A percentile compares a stretch with the other conserved stretches of the same genome.
Conservation (phyloP, 1,140 invertebrate genomes). For the Bombus breviceps region DNA sequence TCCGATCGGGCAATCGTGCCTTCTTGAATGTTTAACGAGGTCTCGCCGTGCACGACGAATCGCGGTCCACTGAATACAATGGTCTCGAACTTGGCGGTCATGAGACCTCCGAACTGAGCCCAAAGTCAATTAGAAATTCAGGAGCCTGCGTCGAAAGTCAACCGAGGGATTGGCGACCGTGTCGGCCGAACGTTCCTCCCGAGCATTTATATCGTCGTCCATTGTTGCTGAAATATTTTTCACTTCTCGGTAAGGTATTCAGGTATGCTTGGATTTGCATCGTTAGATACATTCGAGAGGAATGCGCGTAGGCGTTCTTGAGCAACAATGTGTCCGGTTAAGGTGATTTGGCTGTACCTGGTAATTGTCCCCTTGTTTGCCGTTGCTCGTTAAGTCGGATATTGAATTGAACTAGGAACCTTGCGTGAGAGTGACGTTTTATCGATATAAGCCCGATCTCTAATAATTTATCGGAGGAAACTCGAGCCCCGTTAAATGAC, state of each 20-base stretch:
- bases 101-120: background rate
- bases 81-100: slow-evolving; percentile 22
- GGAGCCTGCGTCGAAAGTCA: slow-evolving; percentile 2
- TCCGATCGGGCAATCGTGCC: background rate
- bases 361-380: slow-evolving; percentile 15
- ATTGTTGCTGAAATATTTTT: slow-evolving; percentile 34
- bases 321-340: background rate
- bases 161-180: background rate
- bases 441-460: background rate
- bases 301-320: slow-evolving; percentile 20
- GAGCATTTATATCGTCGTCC: slow-evolving; percentile 3
- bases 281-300: background rate
- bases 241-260: background rate
- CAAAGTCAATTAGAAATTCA: slow-evolving; percentile 38
- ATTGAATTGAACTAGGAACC: background rate
- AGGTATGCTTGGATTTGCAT: background rate
- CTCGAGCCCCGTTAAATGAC: no score
- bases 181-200: background rate
- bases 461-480: background rate
- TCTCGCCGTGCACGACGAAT: slow-evolving; percentile 31
- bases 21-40: slow-evolving; percentile 46
- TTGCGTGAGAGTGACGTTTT: no score
- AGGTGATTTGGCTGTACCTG: slow-evolving; percentile 3
- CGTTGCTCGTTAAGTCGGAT: background rate
- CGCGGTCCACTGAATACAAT: slow-evolving; percentile 30